Evolutionary conservation across 1,140 invertebrate species (phyloP), one percentile per base, ranked within the genome.

Genomic region (Drosophila sp.): DNA sequence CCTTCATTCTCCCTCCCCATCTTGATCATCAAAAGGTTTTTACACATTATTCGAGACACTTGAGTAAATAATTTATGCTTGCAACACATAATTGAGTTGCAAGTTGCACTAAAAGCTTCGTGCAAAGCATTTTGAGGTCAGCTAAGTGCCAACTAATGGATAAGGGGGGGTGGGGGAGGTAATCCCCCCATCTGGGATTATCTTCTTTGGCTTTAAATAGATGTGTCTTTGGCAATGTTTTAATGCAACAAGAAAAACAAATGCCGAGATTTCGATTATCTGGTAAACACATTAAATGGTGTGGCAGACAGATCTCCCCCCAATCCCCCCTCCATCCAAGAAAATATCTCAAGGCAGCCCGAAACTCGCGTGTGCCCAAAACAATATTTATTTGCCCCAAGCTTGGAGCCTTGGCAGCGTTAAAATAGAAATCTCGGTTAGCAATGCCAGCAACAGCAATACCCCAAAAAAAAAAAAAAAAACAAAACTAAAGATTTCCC

Each of bases 261-360:
- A 54, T 69, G 71, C 73, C 69, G 68, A 74, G 83, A 81, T 76
- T 79, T 86, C 83, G 83, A 86, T 86, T 87, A 86, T 86, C 82
- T 87, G 62, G 83, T 86, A 87, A 86, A 86, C 83, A 87, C 83
- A 86, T 86, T 86, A 87, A 87, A 86, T 87, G 72, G 79, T 73
- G 83, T 82, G 83, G 76, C 83, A 86, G 82, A 82, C 83, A 79
- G 78, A 62, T 58, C 65, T 41, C 50, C 50, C 72, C 68, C 29
- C 50, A 58, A 41, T 32, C 69, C 32, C 27, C 56, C 35, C 5
- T 27, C 38, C 40, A 61, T 35, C 41, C 38, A 35, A 4, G 47
- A 56, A 56, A 76, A 70, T 66, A 76, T 76, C 65, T 76, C 33
- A 4, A 38, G 71, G 57, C 58, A 41, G 29, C 32, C 8, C 0